A percentile compares a stretch with the other conserved stretches of the same genome.
These are phyloP conservation scores for Drosophila lacertosa DNA, from an alignment of 1,140 invertebrate species.

Conservation along the genomic window DNA sequence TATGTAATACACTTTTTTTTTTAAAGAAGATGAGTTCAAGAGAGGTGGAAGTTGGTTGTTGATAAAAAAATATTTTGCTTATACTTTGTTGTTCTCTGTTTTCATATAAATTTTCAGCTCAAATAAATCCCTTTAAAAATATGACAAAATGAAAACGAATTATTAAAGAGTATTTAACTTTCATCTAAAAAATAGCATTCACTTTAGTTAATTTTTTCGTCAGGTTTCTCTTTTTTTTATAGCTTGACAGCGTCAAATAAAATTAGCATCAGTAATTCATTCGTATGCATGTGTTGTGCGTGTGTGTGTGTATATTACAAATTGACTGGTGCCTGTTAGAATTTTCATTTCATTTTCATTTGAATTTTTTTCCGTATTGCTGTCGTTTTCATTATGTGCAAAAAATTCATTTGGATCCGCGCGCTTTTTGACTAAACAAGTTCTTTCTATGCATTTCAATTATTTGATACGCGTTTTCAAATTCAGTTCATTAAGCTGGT, in stretches of 20 bases:
- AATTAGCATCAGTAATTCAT: constrained; percentile 79
- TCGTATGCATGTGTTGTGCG: constrained; percentile 66
- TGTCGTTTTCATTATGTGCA: constrained; percentile 60
- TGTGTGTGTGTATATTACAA: constrained; percentile 14
- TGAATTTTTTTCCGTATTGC: constrained; percentile 40
- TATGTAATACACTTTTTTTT: not conserved
- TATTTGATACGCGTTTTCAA: constrained; percentile 30
- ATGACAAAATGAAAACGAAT: not conserved
- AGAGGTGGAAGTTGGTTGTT: no score
- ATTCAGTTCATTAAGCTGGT: constrained; percentile 45
- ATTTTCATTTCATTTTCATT: constrained; percentile 36
- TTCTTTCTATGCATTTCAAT: constrained; percentile 74
- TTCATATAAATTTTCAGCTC: not conserved
- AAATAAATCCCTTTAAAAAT: not conserved
- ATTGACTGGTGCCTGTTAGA: constrained; percentile 13
- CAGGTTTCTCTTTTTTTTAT: constrained; percentile 44
- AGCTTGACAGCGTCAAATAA: constrained; percentile 47
- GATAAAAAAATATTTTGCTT: no score
- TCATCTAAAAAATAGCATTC: not conserved
- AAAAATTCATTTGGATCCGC: constrained; percentile 57
- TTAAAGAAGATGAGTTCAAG: no score
- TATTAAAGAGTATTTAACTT: constrained; percentile 5
- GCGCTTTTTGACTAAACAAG: constrained; percentile 46
- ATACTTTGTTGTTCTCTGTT: no score
- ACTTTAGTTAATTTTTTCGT: constrained; percentile 24